phyloP scores from a whole-genome alignment of 2,797 vertebrate genomes.

The Cynopterus sphinx region DNA sequence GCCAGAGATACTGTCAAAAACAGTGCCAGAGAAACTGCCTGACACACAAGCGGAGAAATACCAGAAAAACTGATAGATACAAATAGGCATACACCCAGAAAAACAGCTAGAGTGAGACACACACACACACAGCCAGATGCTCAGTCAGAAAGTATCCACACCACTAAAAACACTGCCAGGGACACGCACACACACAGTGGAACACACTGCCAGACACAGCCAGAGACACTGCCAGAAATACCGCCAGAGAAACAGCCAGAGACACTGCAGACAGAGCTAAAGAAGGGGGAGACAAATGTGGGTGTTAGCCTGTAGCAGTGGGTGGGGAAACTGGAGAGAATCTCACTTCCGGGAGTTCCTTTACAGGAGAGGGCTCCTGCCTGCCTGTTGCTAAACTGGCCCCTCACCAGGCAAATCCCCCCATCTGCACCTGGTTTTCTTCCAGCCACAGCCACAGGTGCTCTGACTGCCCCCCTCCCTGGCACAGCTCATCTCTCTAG shows the following conservation, averaged over 20 bases:
- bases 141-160: conserved; percentile 67
- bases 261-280: not conserved
- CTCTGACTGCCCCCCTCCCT: not conserved
- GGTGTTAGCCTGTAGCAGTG: not conserved
- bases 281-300: not conserved
- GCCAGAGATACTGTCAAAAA: conserved; percentile 45
- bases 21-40: conserved; percentile 46
- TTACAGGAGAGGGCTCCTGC: not conserved
- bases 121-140: conserved; percentile 65
- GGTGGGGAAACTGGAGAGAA: not conserved
- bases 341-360: not conserved
- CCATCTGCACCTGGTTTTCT: not conserved
- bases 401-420: not conserved
- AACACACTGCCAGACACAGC: conserved; percentile 58
- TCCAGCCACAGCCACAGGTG: not conserved
- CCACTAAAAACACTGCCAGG: conserved; percentile 50
- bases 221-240: conserved; percentile 56
- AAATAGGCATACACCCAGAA: conserved; percentile 66
- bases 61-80: conserved; percentile 63
- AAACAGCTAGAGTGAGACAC: conserved; percentile 52
- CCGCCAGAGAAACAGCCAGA: conserved; percentile 45
- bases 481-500: not conserved
- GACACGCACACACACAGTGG: conserved; percentile 51
- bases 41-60: conserved; percentile 67
- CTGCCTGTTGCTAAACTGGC: not conserved